Evolutionary conservation across 1,140 invertebrate species (phyloP).

Genomic region (Melipona quadrifasciata): DNA sequence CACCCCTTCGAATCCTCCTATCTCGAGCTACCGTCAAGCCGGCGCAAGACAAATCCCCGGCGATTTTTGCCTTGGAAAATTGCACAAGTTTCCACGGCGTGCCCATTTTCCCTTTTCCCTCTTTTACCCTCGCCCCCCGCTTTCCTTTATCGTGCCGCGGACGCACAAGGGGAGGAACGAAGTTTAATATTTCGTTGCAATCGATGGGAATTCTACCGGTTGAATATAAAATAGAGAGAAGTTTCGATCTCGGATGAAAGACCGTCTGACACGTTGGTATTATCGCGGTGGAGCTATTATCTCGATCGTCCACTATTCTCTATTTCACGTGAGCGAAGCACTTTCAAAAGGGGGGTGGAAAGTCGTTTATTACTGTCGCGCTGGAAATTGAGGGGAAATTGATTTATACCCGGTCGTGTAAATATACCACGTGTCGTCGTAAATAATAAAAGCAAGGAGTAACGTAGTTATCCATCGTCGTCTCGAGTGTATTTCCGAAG

Average conservation of each 20-base stretch:
- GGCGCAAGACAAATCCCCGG: slow-evolving; percentile 37
- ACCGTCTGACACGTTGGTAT: background rate
- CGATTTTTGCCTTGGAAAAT: slow-evolving; percentile 26
- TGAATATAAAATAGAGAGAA: slow-evolving; percentile 5
- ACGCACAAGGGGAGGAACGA: background rate
- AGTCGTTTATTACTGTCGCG: background rate
- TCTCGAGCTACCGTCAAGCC: slow-evolving; percentile 16
- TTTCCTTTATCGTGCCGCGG: background rate
- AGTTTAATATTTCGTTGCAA: slow-evolving; percentile 28
- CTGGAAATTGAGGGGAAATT: background rate
- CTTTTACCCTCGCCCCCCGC: too few species aligned
- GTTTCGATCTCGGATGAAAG: background rate
- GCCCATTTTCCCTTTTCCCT: background rate
- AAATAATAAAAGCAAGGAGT: background rate
- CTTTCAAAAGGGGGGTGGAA: background rate
- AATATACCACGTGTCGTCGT: background rate
- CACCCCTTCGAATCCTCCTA: slow-evolving; percentile 32
- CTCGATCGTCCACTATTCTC: background rate
- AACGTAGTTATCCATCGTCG: background rate
- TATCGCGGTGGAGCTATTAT: background rate
- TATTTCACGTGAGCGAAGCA: background rate
- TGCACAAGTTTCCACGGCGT: slow-evolving; percentile 29
- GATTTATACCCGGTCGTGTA: background rate
- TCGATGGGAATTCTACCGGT: background rate
- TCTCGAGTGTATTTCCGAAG: background rate